Conservation (phyloP, 2,888 invertebrate genomes). For the Lasioglossum oenotherae region DNA sequence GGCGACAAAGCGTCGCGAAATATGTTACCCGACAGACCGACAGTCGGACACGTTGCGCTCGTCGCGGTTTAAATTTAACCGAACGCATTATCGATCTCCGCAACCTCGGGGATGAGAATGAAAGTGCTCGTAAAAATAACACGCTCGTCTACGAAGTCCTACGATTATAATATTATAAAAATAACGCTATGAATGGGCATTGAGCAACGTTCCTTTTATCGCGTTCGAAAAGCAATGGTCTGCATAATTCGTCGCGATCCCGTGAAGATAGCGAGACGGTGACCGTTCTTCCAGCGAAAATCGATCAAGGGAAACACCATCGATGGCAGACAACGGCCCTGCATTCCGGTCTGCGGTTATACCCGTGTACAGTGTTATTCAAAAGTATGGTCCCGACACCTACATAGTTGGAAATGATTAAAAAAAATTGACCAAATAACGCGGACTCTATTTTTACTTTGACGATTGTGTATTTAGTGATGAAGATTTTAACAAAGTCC, state of each 20-base stretch:
- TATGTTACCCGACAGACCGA: conserved; percentile 16
- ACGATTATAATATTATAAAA: background rate
- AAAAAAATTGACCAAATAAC: background rate
- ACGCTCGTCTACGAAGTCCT: background rate
- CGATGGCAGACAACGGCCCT: conserved; percentile 24
- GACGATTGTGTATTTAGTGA: no score
- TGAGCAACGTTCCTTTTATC: background rate
- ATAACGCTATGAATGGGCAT: background rate
- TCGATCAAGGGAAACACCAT: conserved; percentile 58
- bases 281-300: conserved; percentile 9
- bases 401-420: background rate
- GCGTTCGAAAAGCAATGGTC: background rate
- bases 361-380: background rate
- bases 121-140: background rate
- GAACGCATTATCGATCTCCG: conserved; percentile 2
- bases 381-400: background rate
- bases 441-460: background rate
- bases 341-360: conserved; percentile 40
- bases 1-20: conserved; percentile 32
- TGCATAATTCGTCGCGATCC: background rate
- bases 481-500: no score
- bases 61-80: conserved; percentile 26
- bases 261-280: background rate
- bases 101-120: background rate
- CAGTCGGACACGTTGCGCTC: background rate